Evolutionary conservation across 2,797 vertebrate genomes (phyloP).

Genomic region (Smutsia temminckii): DNA sequence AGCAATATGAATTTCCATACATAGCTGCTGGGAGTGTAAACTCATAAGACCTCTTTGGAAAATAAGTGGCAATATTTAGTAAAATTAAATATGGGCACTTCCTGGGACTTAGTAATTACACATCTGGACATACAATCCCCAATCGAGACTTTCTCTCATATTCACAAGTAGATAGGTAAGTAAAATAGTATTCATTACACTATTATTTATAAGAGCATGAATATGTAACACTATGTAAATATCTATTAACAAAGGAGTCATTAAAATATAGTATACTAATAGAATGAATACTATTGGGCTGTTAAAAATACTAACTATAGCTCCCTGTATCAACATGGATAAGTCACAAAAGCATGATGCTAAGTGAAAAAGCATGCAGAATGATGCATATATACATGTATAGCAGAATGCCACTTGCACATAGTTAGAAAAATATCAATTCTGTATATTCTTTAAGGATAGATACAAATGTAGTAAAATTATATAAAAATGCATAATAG

Average conservation of each 20-base stretch:
- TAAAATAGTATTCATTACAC: background rate
- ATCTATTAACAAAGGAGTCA: background rate
- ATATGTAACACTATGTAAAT: background rate
- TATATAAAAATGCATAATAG: background rate
- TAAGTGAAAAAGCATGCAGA: background rate
- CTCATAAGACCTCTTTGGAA: background rate
- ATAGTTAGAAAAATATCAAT: background rate
- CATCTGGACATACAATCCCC: background rate
- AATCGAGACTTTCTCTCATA: background rate
- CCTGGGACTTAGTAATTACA: background rate
- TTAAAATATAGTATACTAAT: background rate
- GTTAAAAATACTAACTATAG: background rate
- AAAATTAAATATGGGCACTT: background rate
- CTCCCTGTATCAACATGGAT: background rate
- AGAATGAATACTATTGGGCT: background rate
- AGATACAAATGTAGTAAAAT: background rate
- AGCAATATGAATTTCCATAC: background rate
- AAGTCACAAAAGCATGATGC: background rate
- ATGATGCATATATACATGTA: background rate
- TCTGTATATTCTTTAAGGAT: background rate
- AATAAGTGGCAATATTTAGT: background rate
- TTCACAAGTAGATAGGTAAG: background rate
- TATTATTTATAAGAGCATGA: background rate
- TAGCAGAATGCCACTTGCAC: background rate
- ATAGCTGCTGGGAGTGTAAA: background rate